phyloP scores from a whole-genome alignment of 2,888 invertebrate species.

The Halocaridina rubra region DNA sequence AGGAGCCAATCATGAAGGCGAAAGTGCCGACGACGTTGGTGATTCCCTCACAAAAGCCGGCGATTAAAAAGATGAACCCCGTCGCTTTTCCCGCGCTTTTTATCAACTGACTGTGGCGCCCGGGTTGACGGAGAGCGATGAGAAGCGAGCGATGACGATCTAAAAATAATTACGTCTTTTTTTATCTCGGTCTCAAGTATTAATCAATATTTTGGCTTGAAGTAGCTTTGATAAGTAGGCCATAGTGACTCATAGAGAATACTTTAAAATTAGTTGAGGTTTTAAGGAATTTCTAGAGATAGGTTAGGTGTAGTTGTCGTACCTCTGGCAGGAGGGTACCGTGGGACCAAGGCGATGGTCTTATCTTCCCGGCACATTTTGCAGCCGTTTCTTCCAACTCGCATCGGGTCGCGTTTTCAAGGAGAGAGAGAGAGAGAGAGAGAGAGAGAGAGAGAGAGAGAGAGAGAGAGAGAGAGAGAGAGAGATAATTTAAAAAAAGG shows the following conservation, averaged over 20 bases:
- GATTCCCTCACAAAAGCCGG: not conserved
- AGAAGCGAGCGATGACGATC: not conserved
- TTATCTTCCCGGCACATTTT: conserved; percentile 47
- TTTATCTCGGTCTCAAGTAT: too few species aligned
- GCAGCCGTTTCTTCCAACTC: not conserved
- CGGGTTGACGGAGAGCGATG: conserved; percentile 14
- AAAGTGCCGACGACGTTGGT: not conserved
- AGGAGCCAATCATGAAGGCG: not conserved
- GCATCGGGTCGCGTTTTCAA: not conserved
- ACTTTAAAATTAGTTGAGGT: too few species aligned
- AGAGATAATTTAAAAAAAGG: too few species aligned
- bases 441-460: too few species aligned
- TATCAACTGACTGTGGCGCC: conserved; percentile 45
- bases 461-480: too few species aligned
- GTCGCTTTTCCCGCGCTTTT: conserved; percentile 47
- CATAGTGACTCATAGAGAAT: too few species aligned
- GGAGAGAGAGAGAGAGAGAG: too few species aligned
- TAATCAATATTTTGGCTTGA: too few species aligned
- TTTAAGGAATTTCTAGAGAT: too few species aligned
- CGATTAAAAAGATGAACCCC: conserved; percentile 54
- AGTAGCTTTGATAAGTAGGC: too few species aligned
- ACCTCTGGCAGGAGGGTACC: conserved; percentile 33
- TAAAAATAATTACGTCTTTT: too few species aligned
- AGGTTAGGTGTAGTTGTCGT: not conserved
- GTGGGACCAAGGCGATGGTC: conserved; percentile 30